Conservation (phyloP, 1,140 invertebrate genomes). For the Drosophila murphyi region DNA sequence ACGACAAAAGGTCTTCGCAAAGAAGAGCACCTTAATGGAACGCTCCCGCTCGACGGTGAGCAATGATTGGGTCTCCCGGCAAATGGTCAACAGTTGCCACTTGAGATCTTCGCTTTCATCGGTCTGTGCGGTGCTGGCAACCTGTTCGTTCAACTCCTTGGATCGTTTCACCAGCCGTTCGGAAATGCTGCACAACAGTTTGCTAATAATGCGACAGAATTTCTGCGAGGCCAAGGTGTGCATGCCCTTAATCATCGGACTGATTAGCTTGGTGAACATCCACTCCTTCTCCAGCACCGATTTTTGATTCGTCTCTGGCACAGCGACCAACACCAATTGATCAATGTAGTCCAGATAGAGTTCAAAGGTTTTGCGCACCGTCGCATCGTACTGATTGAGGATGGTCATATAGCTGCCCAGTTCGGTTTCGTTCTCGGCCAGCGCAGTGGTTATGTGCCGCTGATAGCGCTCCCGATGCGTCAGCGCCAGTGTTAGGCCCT, state of each 20-base stretch:
- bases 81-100: constrained; percentile 87
- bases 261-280: constrained; percentile 90
- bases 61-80: constrained; percentile 91
- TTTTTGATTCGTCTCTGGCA: constrained; percentile 89
- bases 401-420: constrained; percentile 86
- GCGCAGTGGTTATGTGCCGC: constrained; percentile 88
- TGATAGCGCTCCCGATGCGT: constrained; percentile 90
- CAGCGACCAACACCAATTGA: constrained; percentile 89
- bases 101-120: constrained; percentile 75
- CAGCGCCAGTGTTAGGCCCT: constrained; percentile 92
- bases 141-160: constrained; percentile 71
- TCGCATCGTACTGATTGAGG: constrained; percentile 90
- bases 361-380: constrained; percentile 90
- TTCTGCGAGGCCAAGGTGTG: constrained; percentile 88
- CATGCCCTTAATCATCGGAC: constrained; percentile 89
- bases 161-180: constrained; percentile 71
- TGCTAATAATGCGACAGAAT: constrained; percentile 87
- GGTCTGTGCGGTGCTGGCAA: constrained; percentile 61
- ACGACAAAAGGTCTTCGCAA: constrained; percentile 91
- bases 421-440: constrained; percentile 86
- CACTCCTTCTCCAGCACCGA: constrained; percentile 93
- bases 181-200: constrained; percentile 72
- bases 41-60: constrained; percentile 92
- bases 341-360: constrained; percentile 91
- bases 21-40: constrained; percentile 91